These are phyloP conservation scores for Drosophila buzzatii DNA, from an alignment of 2,888 invertebrate species.

Conservation along the genomic window DNA sequence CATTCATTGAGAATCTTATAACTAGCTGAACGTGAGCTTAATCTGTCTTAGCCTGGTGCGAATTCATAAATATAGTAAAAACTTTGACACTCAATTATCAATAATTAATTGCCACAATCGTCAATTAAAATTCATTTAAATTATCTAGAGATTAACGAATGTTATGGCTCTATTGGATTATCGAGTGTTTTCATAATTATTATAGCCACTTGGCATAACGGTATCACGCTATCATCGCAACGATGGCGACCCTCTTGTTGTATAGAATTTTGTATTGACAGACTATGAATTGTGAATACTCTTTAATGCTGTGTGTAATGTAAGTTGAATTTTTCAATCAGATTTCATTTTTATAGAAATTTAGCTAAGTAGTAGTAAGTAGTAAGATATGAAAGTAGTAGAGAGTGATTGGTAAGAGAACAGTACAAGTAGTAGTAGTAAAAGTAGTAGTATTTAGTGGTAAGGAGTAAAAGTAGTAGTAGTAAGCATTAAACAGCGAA, in stretches of 20 bases:
- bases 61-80: conserved; percentile 50
- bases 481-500: background rate
- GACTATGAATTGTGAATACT: background rate
- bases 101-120: conserved; percentile 11
- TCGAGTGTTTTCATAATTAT: conserved; percentile 24
- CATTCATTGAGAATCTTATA: too few species aligned
- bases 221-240: conserved; percentile 1
- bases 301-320: background rate
- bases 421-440: background rate
- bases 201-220: conserved; percentile 40
- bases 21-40: too few species aligned
- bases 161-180: conserved; percentile 21
- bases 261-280: background rate
- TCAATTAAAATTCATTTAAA: conserved; percentile 50
- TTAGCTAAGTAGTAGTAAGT: too few species aligned
- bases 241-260: background rate
- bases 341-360: background rate
- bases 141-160: conserved; percentile 28
- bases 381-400: too few species aligned
- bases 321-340: background rate
- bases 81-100: conserved; percentile 11
- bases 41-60: conserved; percentile 22
- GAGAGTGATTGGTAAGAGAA: too few species aligned
- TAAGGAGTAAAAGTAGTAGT: background rate
- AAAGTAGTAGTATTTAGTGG: background rate